Evolutionary conservation across 1,140 invertebrate genomes (phyloP).

Genomic region (Dendrolimus kikuchii): DNA sequence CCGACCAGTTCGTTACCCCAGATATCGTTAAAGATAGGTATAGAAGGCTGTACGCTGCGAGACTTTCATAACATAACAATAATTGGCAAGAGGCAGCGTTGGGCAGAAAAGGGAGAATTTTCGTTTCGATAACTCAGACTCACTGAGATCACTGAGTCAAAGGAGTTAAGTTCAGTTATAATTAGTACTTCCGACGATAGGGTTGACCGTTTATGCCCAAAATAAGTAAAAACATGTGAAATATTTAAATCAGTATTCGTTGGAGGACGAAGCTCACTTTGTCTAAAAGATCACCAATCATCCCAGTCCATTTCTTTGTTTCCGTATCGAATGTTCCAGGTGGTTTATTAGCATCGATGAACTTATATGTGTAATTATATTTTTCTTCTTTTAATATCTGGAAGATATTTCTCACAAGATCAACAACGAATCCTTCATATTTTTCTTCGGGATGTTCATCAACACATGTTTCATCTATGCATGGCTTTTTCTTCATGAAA

Average conservation of each 20-base stretch:
- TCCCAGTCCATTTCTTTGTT: conserved; percentile 86
- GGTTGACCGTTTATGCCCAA: too few relatives aligned
- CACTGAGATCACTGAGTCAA: too few relatives aligned
- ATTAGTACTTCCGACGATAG: too few relatives aligned
- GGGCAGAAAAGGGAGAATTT: too few relatives aligned
- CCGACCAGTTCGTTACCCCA: too few relatives aligned
- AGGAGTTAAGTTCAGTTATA: too few relatives aligned
- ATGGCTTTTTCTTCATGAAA: conserved; percentile 42
- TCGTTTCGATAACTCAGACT: too few relatives aligned
- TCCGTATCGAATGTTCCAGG: conserved; percentile 80
- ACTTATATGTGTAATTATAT: conserved; percentile 51
- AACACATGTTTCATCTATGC: conserved; percentile 27
- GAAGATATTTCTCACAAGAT: conserved; percentile 82
- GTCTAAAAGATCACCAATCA: conserved; percentile 87
- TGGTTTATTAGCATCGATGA: conserved; percentile 41
- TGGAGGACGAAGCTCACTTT: conserved; percentile 34
- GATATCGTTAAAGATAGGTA: too few relatives aligned
- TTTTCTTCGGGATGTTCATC: conserved; percentile 65
- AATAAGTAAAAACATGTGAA: not conserved
- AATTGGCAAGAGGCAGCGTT: too few relatives aligned
- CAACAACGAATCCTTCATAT: conserved; percentile 86
- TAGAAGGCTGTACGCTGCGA: too few relatives aligned
- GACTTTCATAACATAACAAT: too few relatives aligned
- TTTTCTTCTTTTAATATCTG: conserved; percentile 72
- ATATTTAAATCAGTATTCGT: conserved; percentile 1